phyloP scores from a whole-genome alignment of 2,888 invertebrate species.

The Watsonalla cultraria region DNA sequence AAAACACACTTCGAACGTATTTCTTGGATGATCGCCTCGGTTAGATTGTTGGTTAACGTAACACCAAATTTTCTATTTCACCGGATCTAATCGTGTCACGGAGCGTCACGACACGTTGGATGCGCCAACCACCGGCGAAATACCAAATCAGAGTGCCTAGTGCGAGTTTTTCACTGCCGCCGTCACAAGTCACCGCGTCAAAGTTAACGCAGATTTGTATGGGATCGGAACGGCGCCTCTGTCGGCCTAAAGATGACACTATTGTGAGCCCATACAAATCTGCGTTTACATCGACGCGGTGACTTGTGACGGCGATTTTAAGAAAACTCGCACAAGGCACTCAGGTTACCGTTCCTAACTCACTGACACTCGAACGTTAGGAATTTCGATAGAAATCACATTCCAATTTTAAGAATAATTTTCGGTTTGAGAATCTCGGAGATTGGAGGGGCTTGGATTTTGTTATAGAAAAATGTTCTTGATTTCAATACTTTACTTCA shows the following conservation, averaged over 20 bases:
- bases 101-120: conserved; percentile 24
- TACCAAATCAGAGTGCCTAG: conserved; percentile 66
- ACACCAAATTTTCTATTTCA: conserved; percentile 60
- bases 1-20: conserved; percentile 19
- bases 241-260: too few species aligned
- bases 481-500: too few species aligned
- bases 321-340: too few species aligned
- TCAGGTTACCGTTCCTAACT: conserved; percentile 52
- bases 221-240: too few species aligned
- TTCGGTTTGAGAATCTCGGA: conserved; percentile 28
- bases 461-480: too few species aligned
- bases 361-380: conserved; percentile 39
- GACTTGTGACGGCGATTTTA: too few species aligned
- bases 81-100: conserved; percentile 52
- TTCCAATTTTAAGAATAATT: conserved; percentile 51
- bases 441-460: background rate
- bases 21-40: conserved; percentile 44
- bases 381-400: conserved; percentile 49
- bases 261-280: too few species aligned
- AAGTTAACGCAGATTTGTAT: too few species aligned
- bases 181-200: too few species aligned
- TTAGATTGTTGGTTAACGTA: conserved; percentile 50
- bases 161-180: too few species aligned
- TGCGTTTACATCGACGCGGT: too few species aligned
- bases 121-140: conserved; percentile 34